Conservation (phyloP, 2,797 vertebrate species). For the Mormyrops attenuatus region DNA sequence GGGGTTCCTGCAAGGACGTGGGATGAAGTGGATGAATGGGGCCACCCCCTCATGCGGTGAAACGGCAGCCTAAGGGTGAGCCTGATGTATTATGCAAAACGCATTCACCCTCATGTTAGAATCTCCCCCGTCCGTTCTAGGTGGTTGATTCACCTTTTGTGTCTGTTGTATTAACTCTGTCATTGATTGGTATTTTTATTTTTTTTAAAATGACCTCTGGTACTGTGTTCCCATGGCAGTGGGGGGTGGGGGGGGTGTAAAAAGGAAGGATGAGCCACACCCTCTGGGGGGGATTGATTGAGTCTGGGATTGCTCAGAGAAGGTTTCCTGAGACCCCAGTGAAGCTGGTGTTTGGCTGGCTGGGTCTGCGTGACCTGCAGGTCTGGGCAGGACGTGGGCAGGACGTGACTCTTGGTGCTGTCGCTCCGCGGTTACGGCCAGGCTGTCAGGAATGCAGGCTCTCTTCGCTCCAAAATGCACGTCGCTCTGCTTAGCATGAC, state of each 20-base stretch:
- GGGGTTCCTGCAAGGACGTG: not conserved
- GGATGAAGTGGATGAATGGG: not conserved
- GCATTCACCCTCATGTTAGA: not conserved
- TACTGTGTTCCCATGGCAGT: not conserved
- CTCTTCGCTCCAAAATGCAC: not conserved
- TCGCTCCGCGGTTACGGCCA: not conserved
- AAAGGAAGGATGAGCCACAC: constrained; percentile 11
- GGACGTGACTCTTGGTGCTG: not conserved
- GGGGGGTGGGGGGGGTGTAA: not conserved
- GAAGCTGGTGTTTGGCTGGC: not conserved
- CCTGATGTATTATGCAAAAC: not conserved
- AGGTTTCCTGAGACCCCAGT: not conserved
- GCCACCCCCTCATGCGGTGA: not conserved
- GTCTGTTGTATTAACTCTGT: not conserved
- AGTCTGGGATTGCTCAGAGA: not conserved
- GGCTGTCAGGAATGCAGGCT: constrained; percentile 39
- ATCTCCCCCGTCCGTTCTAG: not conserved
- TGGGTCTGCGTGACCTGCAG: constrained; percentile 28
- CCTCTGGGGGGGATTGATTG: not conserved
- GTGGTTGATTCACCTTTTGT: not conserved
- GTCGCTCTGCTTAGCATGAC: not conserved
- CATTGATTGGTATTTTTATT: not conserved
- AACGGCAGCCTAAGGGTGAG: not conserved
- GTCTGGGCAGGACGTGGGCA: constrained; percentile 23
- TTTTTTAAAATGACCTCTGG: not conserved